A percentile compares a stretch with the other conserved stretches of the same genome.
These are phyloP conservation scores for Hyles lineata DNA, from an alignment of 2,888 invertebrate genomes.

Conservation along the genomic window DNA sequence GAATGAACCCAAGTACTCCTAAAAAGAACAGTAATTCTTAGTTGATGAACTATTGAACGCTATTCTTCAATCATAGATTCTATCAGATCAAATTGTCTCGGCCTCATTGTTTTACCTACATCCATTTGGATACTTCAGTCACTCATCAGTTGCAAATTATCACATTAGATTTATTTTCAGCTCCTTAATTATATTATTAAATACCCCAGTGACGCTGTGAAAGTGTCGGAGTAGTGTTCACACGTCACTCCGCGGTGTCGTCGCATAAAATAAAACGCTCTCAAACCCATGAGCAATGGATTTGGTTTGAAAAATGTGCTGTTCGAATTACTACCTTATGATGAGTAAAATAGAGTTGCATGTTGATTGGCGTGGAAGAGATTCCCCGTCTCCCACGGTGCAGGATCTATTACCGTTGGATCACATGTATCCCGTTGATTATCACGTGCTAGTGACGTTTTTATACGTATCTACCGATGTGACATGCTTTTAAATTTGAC, in stretches of 20 bases:
- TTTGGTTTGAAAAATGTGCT: slow-evolving; percentile 24
- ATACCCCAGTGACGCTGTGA: slow-evolving; percentile 63
- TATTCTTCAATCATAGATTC: too few species aligned
- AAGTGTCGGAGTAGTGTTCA: slow-evolving; percentile 68
- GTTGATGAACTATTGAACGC: too few species aligned
- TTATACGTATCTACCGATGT: slow-evolving; percentile 14
- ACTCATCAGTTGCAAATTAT: neutral
- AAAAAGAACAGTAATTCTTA: too few species aligned
- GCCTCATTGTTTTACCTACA: neutral
- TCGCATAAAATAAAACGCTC: slow-evolving; percentile 71
- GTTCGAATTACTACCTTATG: slow-evolving; percentile 10
- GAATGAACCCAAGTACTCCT: too few species aligned
- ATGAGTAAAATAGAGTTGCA: neutral
- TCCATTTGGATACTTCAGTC: neutral
- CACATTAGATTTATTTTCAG: slow-evolving; percentile 34
- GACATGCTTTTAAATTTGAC: slow-evolving; percentile 13
- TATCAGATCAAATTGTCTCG: neutral
- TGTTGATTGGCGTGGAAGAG: neutral
- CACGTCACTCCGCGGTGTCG: slow-evolving; percentile 71
- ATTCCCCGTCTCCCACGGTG: slow-evolving; percentile 66
- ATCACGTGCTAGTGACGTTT: slow-evolving; percentile 21
- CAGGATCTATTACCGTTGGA: slow-evolving; percentile 59
- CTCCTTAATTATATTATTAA: slow-evolving; percentile 52
- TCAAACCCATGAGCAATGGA: slow-evolving; percentile 30
- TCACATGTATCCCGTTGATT: slow-evolving; percentile 30